Conservation (phyloP, 2,113 vertebrate species). For the Cyprinus carpio region DNA sequence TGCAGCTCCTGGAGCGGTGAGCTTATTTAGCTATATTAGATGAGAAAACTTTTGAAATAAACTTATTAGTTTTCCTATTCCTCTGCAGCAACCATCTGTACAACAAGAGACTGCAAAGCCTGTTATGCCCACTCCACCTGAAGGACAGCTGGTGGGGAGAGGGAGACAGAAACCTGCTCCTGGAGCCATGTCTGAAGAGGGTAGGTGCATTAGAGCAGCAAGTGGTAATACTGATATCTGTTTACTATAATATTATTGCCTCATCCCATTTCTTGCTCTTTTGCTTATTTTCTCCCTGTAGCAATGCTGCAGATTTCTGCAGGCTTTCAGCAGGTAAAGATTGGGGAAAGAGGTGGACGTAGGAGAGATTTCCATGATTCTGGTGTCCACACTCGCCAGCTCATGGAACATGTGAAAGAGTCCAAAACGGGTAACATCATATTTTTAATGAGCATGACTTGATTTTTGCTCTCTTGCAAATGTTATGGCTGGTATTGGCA, state of each 20-base stretch:
- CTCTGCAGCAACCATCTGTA: conserved; percentile 35
- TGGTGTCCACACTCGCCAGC: conserved; percentile 84
- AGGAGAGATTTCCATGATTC: conserved; percentile 85
- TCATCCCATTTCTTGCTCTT: not conserved
- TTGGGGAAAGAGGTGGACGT: conserved; percentile 86
- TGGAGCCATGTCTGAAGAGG: conserved; percentile 61
- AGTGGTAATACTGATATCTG: not conserved
- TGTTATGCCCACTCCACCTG: conserved; percentile 30
- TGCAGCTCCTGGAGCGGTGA: conserved; percentile 71
- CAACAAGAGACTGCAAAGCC: conserved; percentile 18
- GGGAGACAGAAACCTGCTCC: conserved; percentile 73
- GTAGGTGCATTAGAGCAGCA: conserved; percentile 58
- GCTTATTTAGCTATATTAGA: conserved; percentile 43
- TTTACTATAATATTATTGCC: not conserved
- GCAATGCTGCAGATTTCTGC: conserved; percentile 80
- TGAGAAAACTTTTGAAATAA: no score
- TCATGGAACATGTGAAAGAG: conserved; percentile 86
- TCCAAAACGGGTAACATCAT: conserved; percentile 75
- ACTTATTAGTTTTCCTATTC: conserved; percentile 16
- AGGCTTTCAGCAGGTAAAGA: conserved; percentile 85
- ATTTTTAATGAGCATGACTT: not conserved
- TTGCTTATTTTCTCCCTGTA: conserved; percentile 41
- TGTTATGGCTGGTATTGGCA: not conserved
- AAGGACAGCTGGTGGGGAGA: conserved; percentile 70
- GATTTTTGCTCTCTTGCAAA: not conserved